Evolutionary conservation across 2,113 vertebrate species (phyloP), one percentile per base, ranked within the genome.

Genomic region (Herpetotheres cachinnans): DNA sequence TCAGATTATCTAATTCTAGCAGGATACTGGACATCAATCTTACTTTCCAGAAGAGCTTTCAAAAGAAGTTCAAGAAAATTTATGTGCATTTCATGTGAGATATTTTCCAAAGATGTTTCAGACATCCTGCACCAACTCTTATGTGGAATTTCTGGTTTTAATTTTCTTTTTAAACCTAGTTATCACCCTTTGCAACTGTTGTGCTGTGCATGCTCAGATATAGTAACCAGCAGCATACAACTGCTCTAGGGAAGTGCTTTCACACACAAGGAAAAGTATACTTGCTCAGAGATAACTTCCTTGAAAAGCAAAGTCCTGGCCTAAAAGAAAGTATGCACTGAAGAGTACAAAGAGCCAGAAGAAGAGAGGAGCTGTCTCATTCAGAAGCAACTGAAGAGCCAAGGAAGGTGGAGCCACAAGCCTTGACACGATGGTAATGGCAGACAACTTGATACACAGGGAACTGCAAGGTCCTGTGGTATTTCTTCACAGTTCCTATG

Each of bases 361-460:
- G 18, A 59, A 55, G 10, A 77, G 16, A 46, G 13, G 38, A 84
- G 62, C 38, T 50, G 5, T 22, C 66, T 65, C 49, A 30, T 20
- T 50, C 44, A 22, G 16, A 79, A 56, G 34, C 6, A 2, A 54
- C 54, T 29, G 32, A 73, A 69, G 44, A 59, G 26, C 16, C 14
- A 63, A 73, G 82, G 59, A 66, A 70, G 54, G 13, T 49, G 36
- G 55, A 85, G 18, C 8, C 55, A 29, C 4, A n/a, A 42, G 63
- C 40, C 52, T 82, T 56, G 44, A 65, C 40, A 21, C 0, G 0
- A 24, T 7, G 27, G 30, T 25, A 54, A 38, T 1, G 21, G 18
- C 66, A 73, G 72, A 42, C 32, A 66, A 36, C 27, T 11, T 49
- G 36, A 58, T 26, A 56, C 15, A 7, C 18, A 56, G 36, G 21